phyloP scores from a whole-genome alignment of 2,113 vertebrate genomes.

The Tetrao urogallus region DNA sequence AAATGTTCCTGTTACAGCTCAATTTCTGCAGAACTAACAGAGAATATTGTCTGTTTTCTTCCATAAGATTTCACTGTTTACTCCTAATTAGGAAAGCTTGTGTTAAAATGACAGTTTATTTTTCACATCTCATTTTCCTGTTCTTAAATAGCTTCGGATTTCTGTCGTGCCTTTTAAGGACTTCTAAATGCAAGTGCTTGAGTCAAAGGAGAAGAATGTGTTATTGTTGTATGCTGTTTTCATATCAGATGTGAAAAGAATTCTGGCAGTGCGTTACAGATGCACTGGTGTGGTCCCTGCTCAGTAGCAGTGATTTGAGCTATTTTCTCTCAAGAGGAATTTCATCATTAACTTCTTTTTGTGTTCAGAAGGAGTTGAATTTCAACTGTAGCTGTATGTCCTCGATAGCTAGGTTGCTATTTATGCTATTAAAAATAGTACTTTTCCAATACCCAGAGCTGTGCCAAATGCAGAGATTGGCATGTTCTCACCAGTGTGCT shows the following conservation, averaged over 20 bases:
- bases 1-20: not conserved
- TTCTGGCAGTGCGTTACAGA: not conserved
- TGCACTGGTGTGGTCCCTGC: not conserved
- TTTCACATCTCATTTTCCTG: not conserved
- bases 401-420: not conserved
- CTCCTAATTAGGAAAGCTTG: not conserved
- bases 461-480: not conserved
- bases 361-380: not conserved
- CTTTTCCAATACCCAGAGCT: not conserved
- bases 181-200: not conserved
- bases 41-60: not conserved
- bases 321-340: not conserved
- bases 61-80: not conserved
- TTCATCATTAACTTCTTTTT: not conserved
- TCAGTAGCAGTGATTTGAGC: not conserved
- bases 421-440: not conserved
- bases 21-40: not conserved
- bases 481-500: not conserved
- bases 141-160: conserved; percentile 3
- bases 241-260: not conserved
- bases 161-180: not conserved
- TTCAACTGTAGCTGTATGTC: not conserved
- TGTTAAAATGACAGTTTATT: not conserved
- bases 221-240: not conserved
- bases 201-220: not conserved